Base-by-base conservation (phyloP, 2,797 vertebrate genomes). In the Bucorvus abyssinicus region DNA sequence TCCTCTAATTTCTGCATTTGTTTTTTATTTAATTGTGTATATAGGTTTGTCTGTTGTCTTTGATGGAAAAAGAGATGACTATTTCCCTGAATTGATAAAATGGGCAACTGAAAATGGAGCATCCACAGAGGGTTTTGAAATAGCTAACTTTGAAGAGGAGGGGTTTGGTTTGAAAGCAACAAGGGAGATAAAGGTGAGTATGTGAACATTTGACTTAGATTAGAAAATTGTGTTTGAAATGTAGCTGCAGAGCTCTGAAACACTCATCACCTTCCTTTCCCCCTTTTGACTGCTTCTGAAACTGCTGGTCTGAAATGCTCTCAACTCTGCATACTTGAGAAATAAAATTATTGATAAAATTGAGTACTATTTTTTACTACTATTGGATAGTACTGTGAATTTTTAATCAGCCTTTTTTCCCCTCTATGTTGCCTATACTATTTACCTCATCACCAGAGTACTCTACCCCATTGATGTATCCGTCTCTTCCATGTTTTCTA, bases 141-240 rank as follows among this genome's bases (percentile, higher is more conserved):
- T 99, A 92, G 97, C 97, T 57, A 97, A 98, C 96, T 99, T 99
- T 96, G 98, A 98, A 90, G 97, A 98, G 18, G 99, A 99, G 91
- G 99, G 99, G 81, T 99, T 98, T n/a, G 99, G 99, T 76, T 98
- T 99, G 95, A 98, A 98, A 95, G 99, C 99, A 90, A 98, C 98
- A 68, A 98, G 97, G 97, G 99, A 99, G 77, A 99, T 99, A 96
- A 99, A 99, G 98, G 99, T 99, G 94, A 98, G 97, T 77, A 49
- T 81, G 34, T 78, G 34, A 71, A 84, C 14, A 32, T 79, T 87
- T 91, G 63, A 34, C 76, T 91, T 68, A 30, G 19, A 75, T 93
- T 73, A 70, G 42, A 65, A 87, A 87, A 77, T 67, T 0, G 1
- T 74, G 50, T 83, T 86, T 84, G 21, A 12, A 86, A 74, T 30